Conservation (phyloP, 2,888 invertebrate species). For the Lasioglossum leucozonium region DNA sequence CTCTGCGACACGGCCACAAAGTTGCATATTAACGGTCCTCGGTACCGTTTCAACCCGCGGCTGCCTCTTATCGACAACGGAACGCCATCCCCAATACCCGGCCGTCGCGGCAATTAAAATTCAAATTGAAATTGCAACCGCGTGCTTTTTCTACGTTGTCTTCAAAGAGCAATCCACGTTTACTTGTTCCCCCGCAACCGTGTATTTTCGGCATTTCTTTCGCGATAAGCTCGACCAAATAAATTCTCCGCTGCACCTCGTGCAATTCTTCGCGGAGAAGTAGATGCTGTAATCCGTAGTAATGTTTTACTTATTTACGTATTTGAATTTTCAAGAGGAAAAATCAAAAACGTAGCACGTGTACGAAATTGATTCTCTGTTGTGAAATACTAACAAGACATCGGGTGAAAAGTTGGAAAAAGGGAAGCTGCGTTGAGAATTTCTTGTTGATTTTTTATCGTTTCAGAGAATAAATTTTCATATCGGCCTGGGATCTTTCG, state of each 20-base stretch:
- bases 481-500: too few relatives aligned
- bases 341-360: too few relatives aligned
- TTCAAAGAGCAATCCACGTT: not conserved
- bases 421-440: not conserved
- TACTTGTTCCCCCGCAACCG: not conserved
- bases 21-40: constrained; percentile 45
- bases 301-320: too few relatives aligned
- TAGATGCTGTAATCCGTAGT: too few relatives aligned
- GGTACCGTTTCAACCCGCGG: constrained; percentile 36
- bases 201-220: not conserved
- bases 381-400: not conserved
- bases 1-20: constrained; percentile 16
- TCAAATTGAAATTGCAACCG: not conserved
- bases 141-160: not conserved
- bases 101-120: constrained; percentile 20
- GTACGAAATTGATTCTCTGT: too few relatives aligned
- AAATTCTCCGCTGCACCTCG: not conserved
- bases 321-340: not conserved
- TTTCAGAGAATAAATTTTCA: not conserved
- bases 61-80: constrained; percentile 35
- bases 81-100: constrained; percentile 3
- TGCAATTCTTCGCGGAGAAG: not conserved
- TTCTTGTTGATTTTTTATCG: not conserved
- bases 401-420: not conserved
- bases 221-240: not conserved